Base-by-base conservation (phyloP, 2,888 invertebrate species). In the Lasioglossum vierecki region DNA sequence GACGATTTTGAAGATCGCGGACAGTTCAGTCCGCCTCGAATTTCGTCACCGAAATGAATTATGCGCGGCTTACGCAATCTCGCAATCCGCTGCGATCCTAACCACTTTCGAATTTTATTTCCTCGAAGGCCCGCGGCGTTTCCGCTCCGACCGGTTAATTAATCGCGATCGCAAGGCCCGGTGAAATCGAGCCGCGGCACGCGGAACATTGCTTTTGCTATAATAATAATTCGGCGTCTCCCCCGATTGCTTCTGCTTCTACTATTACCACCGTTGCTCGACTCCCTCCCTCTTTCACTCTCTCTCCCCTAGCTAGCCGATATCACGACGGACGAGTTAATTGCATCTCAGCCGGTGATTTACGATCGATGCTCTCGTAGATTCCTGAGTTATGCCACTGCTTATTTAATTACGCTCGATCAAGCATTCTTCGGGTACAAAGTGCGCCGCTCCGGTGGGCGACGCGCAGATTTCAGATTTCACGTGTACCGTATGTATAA, bases 41-140 rank as follows among this genome's bases (percentile, higher is more conserved):
- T 88, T 83, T 85, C 85, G 83, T 88, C 85, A 80, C 70, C 44
- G 77, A 44, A 74, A 79, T 83, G 83, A 86, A 81, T 84, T 84
- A 80, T 89, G 60, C 83, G 79, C 60, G 39, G 57, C 18, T 70
- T 86, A 71, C 88, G 83, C 74, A 84, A 89, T 85, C 86, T 82
- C 82, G 22, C 72, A 60, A 76, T 68, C 66, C 41, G 75, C 81
- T 84, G 26, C 46, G 57, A 73, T 76, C 72, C 60, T 70, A 80
- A 72, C 89, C 82, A 71, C 91, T 93, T 92, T 92, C 92, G 90
- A 92, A 91, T 92, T 90, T 91, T 88, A 86, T 88, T 91, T 90
- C 86, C 90, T 84, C 79, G 85, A 68, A 80, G 82, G 81, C 81
- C 66, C 66, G 35, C 79, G 75, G 84, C 86, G 85, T 81, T 91